A percentile compares a stretch with the other conserved stretches of the same genome.
phyloP scores from a whole-genome alignment of 2,888 invertebrate genomes.

The Lepas anatifera region DNA sequence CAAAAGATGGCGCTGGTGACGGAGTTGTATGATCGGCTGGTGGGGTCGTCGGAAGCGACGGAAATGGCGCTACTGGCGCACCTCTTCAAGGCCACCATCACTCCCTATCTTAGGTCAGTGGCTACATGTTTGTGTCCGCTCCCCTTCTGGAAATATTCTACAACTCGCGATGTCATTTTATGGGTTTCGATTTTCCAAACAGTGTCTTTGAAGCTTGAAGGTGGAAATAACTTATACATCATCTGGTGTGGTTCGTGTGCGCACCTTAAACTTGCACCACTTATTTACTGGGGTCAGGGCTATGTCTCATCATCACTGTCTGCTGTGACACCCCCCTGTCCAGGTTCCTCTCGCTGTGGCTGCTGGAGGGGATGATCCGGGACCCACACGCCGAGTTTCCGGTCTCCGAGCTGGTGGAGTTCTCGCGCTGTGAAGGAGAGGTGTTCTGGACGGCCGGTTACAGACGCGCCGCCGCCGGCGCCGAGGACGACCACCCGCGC shows the following conservation, averaged over 20 bases:
- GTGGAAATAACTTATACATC: too few relatives aligned
- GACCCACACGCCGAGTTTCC: slow-evolving; percentile 18
- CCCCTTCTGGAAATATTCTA: too few relatives aligned
- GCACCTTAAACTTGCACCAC: too few relatives aligned
- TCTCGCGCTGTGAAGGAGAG: background rate
- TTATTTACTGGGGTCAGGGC: too few relatives aligned
- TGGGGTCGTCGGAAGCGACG: background rate
- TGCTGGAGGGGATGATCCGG: slow-evolving; percentile 18
- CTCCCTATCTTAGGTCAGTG: background rate
- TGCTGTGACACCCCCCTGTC: too few relatives aligned
- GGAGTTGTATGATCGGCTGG: background rate
- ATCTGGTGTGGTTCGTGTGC: too few relatives aligned
- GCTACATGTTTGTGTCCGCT: too few relatives aligned
- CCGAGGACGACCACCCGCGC: background rate
- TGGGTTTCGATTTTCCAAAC: too few relatives aligned
- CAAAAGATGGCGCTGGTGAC: slow-evolving; percentile 6
- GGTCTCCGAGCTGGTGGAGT: slow-evolving; percentile 1
- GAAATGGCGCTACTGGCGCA: background rate
- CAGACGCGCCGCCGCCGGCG: background rate
- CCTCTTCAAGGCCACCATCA: background rate
- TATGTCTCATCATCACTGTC: too few relatives aligned
- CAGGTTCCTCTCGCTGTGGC: slow-evolving; percentile 18
- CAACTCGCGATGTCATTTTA: too few relatives aligned
- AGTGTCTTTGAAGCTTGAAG: too few relatives aligned
- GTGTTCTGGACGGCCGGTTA: slow-evolving; percentile 12